A percentile compares a stretch with the other conserved stretches of the same genome.
These are phyloP conservation scores for Corythoichthys intestinalis DNA, from an alignment of 2,113 vertebrate genomes.

Conservation along the genomic window DNA sequence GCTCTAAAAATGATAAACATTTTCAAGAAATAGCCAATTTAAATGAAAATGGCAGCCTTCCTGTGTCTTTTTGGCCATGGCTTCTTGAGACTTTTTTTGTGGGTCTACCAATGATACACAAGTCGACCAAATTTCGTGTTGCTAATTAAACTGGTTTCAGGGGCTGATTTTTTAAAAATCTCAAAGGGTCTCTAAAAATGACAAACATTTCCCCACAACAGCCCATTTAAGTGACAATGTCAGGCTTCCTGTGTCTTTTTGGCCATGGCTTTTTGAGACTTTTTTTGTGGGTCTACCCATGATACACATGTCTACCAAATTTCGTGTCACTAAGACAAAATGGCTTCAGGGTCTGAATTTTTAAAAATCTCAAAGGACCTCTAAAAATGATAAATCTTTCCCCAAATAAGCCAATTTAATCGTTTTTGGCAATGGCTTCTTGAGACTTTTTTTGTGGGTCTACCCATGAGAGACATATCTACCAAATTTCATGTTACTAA, in stretches of 20 bases:
- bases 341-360: neutral
- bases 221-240: neutral
- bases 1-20: no score
- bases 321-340: neutral
- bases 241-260: neutral
- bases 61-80: no score
- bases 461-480: neutral
- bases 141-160: no score
- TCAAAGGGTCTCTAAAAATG: no score
- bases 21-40: no score
- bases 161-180: no score
- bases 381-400: neutral
- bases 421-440: neutral
- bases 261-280: neutral
- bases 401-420: neutral
- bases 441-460: neutral
- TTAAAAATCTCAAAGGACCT: no score
- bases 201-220: no score
- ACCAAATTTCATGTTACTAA: neutral
- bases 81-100: neutral
- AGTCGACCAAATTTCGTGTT: neutral
- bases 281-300: neutral
- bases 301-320: neutral
- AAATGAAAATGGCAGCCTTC: neutral
- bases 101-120: no score